Evolutionary conservation across 37 sponge, comb jelly and placozoan genomes (phyloP).

Genomic region (Mnemiopsis leidyi): DNA sequence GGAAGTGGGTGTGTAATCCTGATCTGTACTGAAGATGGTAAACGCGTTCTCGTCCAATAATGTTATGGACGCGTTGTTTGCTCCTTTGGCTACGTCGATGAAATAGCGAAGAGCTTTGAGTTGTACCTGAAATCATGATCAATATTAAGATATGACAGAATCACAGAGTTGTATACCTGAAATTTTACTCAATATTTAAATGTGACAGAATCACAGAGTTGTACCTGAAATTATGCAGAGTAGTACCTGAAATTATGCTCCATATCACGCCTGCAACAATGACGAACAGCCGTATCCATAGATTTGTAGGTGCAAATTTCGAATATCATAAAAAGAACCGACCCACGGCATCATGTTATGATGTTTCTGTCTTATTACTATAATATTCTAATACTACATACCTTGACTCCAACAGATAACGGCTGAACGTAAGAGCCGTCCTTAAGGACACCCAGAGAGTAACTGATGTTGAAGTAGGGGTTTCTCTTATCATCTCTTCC

Average conservation of each 20-base stretch:
- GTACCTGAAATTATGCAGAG: too few relatives aligned
- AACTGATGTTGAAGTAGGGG: not conserved
- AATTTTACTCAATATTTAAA: too few relatives aligned
- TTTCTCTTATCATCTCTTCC: not conserved
- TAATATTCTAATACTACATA: too few relatives aligned
- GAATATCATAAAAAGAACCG: too few relatives aligned
- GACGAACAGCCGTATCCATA: too few relatives aligned
- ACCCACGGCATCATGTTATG: too few relatives aligned
- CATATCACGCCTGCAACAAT: too few relatives aligned
- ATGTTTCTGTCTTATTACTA: too few relatives aligned
- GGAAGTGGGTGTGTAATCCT: not conserved
- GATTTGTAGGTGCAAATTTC: too few relatives aligned
- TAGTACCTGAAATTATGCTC: too few relatives aligned
- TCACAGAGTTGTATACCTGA: too few relatives aligned
- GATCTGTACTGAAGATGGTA: constrained; percentile 25
- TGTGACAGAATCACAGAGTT: too few relatives aligned
- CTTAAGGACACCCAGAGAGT: not conserved
- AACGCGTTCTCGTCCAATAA: constrained; percentile 34
- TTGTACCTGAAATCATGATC: not conserved
- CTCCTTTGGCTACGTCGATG: not conserved
- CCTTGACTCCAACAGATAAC: constrained; percentile 16
- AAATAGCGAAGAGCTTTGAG: constrained; percentile 15
- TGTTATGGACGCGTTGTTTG: not conserved
- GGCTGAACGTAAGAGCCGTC: not conserved
- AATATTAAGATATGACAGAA: not conserved